A percentile compares a stretch with the other conserved stretches of the same genome.
Conservation (phyloP, 2,113 vertebrate genomes). For the Oxygymnocypris stewartii region DNA sequence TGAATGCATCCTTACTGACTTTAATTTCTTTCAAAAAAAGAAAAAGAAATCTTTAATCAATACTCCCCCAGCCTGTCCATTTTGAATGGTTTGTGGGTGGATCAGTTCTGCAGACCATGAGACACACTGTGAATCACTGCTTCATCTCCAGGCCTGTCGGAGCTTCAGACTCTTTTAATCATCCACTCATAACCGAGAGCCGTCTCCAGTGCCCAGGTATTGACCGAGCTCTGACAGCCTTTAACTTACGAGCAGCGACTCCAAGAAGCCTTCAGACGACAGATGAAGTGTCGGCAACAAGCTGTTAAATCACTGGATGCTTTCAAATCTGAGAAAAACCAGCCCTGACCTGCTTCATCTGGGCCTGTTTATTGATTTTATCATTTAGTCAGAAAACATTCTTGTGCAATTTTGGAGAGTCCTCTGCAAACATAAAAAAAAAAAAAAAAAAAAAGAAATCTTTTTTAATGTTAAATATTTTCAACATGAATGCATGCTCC, state of each 20-base stretch:
- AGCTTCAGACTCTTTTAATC: not conserved
- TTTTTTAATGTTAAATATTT: not conserved
- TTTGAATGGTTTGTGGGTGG: not conserved
- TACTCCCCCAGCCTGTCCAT: not conserved
- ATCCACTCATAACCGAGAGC: not conserved
- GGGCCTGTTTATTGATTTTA: conserved; percentile 1
- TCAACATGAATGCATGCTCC: not conserved
- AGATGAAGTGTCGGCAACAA: not conserved
- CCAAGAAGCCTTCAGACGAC: not conserved
- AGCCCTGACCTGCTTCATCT: not conserved
- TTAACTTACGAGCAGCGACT: not conserved
- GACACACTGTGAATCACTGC: not conserved
- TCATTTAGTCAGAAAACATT: not conserved
- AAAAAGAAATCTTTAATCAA: not conserved
- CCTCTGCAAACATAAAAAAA: not conserved
- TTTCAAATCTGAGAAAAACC: not conserved
- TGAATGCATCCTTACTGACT: not conserved
- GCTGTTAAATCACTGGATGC: conserved; percentile 15
- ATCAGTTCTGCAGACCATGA: not conserved
- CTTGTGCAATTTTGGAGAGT: not conserved
- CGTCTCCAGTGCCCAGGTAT: not conserved
- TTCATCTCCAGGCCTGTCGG: not conserved
- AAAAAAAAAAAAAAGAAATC: too few relatives aligned
- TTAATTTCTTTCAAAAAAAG: not conserved
- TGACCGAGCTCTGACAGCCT: not conserved